These are phyloP conservation scores for Hypothenemus hampei DNA, from an alignment of 1,140 invertebrate species.

Conservation along the genomic window DNA sequence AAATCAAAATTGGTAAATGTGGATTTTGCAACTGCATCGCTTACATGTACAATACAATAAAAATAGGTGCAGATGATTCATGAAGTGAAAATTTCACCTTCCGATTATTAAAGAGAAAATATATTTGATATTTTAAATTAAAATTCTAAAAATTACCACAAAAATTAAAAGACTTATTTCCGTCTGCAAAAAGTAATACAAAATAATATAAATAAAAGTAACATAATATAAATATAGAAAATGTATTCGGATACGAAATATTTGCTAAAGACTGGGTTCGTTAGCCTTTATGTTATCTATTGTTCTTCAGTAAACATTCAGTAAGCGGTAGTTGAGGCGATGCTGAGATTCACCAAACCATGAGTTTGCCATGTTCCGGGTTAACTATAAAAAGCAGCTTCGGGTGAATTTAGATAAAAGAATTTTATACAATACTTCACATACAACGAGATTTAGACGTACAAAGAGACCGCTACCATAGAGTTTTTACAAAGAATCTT, in stretches of 20 bases:
- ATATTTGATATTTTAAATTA: no score
- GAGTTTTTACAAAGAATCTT: no score
- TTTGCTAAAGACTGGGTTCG: background rate
- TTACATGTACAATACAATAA: background rate
- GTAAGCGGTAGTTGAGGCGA: background rate
- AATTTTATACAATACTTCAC: conserved; percentile 6
- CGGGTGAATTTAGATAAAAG: conserved; percentile 11
- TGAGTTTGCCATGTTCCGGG: conserved; percentile 13
- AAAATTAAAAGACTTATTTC: no score
- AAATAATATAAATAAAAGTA: no score
- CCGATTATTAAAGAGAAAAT: background rate
- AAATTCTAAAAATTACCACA: no score
- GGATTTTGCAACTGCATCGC: no score
- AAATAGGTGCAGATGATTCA: background rate
- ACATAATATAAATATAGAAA: background rate
- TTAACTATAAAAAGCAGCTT: conserved; percentile 2
- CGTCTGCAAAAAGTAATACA: no score
- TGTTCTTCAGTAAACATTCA: conserved; percentile 10
- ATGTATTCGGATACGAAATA: background rate
- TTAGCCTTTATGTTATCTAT: background rate
- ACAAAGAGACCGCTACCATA: no score
- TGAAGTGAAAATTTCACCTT: background rate
- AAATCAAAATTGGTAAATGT: no score
- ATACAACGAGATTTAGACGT: no score
- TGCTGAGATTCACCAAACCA: conserved; percentile 1